These are phyloP conservation scores for Hyperoodon ampullatus DNA, from an alignment of 2,113 vertebrate species.

Conservation along the genomic window DNA sequence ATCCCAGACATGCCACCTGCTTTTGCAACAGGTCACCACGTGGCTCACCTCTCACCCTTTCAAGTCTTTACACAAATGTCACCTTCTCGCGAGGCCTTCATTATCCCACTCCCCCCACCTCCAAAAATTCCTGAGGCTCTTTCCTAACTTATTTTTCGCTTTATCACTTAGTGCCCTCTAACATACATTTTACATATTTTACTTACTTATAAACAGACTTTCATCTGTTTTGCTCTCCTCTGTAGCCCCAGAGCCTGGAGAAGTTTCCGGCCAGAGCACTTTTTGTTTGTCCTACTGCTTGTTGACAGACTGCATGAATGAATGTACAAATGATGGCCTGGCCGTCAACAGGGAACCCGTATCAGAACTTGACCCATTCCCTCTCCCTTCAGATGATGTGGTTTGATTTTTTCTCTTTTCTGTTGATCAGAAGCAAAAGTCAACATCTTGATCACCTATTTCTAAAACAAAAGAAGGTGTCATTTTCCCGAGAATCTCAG, in stretches of 20 bases:
- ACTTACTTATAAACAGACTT: background rate
- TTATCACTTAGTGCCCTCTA: background rate
- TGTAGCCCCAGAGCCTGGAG: background rate
- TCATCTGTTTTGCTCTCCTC: background rate
- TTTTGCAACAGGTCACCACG: background rate
- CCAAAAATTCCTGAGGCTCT: background rate
- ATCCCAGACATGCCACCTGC: background rate
- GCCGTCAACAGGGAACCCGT: fast-evolving
- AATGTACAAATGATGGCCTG: background rate
- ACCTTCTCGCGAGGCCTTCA: background rate
- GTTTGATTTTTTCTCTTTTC: background rate
- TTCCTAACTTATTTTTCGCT: background rate
- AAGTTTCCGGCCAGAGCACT: background rate
- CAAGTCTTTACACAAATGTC: background rate
- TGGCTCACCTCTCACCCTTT: background rate
- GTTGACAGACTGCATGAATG: background rate
- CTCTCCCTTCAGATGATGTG: background rate
- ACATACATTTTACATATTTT: background rate
- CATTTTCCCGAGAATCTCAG: background rate
- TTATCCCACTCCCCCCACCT: no score
- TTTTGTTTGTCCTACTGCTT: background rate
- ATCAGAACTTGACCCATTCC: background rate
- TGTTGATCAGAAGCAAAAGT: background rate
- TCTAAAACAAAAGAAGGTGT: background rate
- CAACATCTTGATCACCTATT: background rate